Base-by-base conservation (phyloP, 1,140 invertebrate genomes). In the Drosophila pandora region DNA sequence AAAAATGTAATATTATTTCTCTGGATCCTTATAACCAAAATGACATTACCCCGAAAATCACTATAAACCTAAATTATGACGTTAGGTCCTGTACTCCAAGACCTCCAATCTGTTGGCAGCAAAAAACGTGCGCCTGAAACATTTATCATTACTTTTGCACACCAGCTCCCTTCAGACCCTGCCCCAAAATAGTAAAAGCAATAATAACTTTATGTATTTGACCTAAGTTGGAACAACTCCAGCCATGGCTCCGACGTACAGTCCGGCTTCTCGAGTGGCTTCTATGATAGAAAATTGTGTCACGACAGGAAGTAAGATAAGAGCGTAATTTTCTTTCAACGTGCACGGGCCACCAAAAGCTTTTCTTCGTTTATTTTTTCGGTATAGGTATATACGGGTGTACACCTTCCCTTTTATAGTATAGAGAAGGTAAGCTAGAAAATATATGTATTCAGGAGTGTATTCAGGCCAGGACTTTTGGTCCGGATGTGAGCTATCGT, bases 271-370 rank as follows among this genome's bases (percentile, higher is more conserved):
- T 76, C 64, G 65, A 71, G 69, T 85, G 49, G 61, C 64, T 72
- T 43, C 73, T 90, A 90, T 90, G 79, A 90, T 90, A 91, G 82
- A 90, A 89, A 90, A 91, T 91, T 88, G 76, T 90, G 83, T 90
- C 90, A 91, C 90, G 90, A 91, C 90, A 91, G 90, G 90, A 91
- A 91, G 81, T 83, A 59, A 91, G 90, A 91, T 91, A 91, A 91
- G 90, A 90, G 76, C 85, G 87, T 90, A 91, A 89, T 89, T 89
- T 88, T 88, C 83, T 88, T 88, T 88, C 83, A 87, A 87, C 83
- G 83, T 81, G 48, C 73, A 60, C 67, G 53, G 70, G 50, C 50
- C 34, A 47, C 75, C 65, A 47, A 79, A 84, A 79, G 80, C 80
- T 76, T 79, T 83, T 67, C 78, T 32, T 48, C 43, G 23, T 25